Percentiles rank a stretch among this genome's conserved stretches.
phyloP scores from a whole-genome alignment of 2,113 vertebrate genomes.

The Oryzias javanicus region DNA sequence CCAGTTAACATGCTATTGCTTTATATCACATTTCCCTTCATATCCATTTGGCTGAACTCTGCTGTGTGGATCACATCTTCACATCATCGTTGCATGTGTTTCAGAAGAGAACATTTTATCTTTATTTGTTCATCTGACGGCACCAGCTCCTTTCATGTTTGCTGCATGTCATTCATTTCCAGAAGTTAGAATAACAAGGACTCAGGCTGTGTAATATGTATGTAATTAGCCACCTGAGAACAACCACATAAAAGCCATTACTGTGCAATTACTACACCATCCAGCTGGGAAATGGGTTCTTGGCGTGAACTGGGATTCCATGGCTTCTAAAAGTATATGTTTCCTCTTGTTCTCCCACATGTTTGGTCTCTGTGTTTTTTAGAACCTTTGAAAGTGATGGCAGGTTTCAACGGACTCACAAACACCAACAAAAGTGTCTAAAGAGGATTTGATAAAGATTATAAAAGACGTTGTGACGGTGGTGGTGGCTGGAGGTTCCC shows the following conservation, averaged over 20 bases:
- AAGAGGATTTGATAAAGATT: constrained; percentile 2
- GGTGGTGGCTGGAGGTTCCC: constrained; percentile 34
- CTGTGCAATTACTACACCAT: constrained; percentile 75
- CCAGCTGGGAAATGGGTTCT: constrained; percentile 73
- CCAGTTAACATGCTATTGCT: background rate
- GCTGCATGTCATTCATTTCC: constrained; percentile 76
- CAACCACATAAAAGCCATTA: constrained; percentile 80
- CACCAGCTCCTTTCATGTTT: constrained; percentile 61
- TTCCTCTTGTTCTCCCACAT: constrained; percentile 48
- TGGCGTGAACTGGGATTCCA: constrained; percentile 70
- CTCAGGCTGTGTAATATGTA: constrained; percentile 76
- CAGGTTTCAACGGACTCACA: constrained; percentile 41
- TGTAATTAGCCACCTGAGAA: constrained; percentile 82
- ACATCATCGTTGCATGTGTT: constrained; percentile 14
- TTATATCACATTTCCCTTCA: background rate
- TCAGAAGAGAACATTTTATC: constrained; percentile 27
- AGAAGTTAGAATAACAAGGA: constrained; percentile 78
- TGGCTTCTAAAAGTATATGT: constrained; percentile 73
- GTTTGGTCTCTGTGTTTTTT: constrained; percentile 26
- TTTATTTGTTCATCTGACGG: constrained; percentile 48
- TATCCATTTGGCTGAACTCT: background rate
- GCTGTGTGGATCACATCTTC: background rate
- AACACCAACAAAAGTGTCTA: constrained; percentile 26
- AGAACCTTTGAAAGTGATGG: constrained; percentile 7
- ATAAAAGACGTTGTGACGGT: constrained; percentile 8